Percentiles rank a stretch among this genome's conserved stretches.
Conservation (phyloP, 1,140 invertebrate species). For the Leptoteleia sp. region DNA sequence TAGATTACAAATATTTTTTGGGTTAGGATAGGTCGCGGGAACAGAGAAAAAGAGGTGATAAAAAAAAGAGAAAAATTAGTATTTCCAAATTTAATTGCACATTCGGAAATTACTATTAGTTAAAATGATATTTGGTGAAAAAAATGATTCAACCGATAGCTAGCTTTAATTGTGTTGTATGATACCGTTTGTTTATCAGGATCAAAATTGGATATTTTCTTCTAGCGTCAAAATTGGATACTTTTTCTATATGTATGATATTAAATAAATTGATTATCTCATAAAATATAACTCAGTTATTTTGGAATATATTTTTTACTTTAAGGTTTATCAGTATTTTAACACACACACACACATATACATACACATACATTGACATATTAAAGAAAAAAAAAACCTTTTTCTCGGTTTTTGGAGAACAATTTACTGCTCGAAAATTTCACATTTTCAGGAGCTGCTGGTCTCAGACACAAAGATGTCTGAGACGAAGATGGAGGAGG, state of each 20-base stretch:
- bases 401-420: conserved; percentile 27
- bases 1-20: conserved; percentile 28
- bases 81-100: background rate
- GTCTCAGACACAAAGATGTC: conserved; percentile 15
- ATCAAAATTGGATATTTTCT: too few species aligned
- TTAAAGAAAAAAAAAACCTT: too few species aligned
- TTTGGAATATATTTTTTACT: too few species aligned
- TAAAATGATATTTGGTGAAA: too few species aligned
- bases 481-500: conserved; percentile 17
- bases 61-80: background rate
- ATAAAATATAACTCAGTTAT: too few species aligned
- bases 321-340: too few species aligned
- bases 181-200: conserved; percentile 31
- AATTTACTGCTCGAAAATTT: conserved; percentile 43
- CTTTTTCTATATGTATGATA: too few species aligned
- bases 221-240: too few species aligned
- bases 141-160: conserved; percentile 27
- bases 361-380: too few species aligned
- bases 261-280: too few species aligned
- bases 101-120: too few species aligned
- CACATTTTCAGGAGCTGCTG: conserved; percentile 15
- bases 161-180: conserved; percentile 16
- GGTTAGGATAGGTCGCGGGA: conserved; percentile 41
- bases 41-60: background rate
- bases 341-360: too few species aligned